Evolutionary conservation across 2,797 vertebrate genomes (phyloP), one percentile per base, ranked within the genome.

Genomic region (Paratrypauchen microcephalus): DNA sequence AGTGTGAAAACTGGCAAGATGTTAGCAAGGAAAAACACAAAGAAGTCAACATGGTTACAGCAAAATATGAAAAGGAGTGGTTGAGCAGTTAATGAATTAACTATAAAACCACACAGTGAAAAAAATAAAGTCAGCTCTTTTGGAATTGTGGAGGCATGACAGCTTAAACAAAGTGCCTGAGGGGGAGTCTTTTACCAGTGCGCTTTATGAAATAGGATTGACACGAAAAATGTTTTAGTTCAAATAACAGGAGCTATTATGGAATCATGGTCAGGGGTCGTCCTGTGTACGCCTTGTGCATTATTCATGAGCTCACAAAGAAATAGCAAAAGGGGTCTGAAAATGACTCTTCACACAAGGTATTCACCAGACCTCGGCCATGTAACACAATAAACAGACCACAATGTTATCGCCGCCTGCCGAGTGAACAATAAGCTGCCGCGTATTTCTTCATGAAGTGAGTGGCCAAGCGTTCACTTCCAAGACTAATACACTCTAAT

Each of bases 171-270:
- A 94, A 95, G 92, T 95, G 95, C 96, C 94, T 82, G 88, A 86
- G 95, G 95, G 95, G 78, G 81, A 90, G 95, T 93, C 93, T 95
- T 95, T 94, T 84, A 93, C 86, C 91, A 92, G 90, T 93, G 93
- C 92, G 91, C 91, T 92, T 94, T 95, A 91, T 86, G 93, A 91
- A 93, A 94, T 95, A 93, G 93, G 91, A 95, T 96, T 96, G 95
- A 97, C 96, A 95, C 89, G 86, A 71, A 95, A 96, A 96, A 95
- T 95, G 93, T 96, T 97, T 97, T 95, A 95, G 92, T 95, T 94
- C 95, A 96, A 95, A 96, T 96, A 96, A 95, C 95, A 93, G 94
- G 92, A 94, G 91, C 93, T 94, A 94, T 95, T 96, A 96, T 95
- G 93, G 94, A 96, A 94, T 94, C 94, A 93, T 95, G 88, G 90